Base-by-base conservation (phyloP, 2,888 invertebrate species). In the Cephalotes varians region DNA sequence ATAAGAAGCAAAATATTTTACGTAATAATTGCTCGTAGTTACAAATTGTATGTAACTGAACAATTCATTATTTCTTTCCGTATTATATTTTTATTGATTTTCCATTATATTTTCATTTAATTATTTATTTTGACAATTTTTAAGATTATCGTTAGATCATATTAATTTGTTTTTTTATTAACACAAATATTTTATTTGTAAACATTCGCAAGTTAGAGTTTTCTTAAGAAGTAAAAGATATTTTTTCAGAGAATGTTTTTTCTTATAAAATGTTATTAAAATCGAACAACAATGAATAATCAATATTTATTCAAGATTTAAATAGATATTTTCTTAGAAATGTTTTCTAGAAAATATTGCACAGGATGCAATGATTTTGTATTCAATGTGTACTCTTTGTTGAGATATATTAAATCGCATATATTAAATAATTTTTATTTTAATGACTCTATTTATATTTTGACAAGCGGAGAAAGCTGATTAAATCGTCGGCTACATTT, bases 1-100 rank as follows among this genome's bases (percentile, higher is more conserved):
- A 77, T 44, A 69, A 69, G 18, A 18, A 67, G 54, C 4, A 69
- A 77, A 77, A 56, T 56, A 69, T 69, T 34, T 10, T 12, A 25
- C 44, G 31, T 54, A 44, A 65, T 2, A 7, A 4, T 64, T 15
- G 12, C 2, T 31, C 4, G 12, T 25, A 9, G 18, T 21, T 49
- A 31, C 10, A 18, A 72, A 21, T 1, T 1, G 28, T 64, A 51
- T 12, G 0, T 40, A 65, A 76, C 37, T 51, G n/a, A 51, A n/a
- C 15, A 15, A 5, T 28, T 56, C 2, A 51, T 60, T 40, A 58
- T 60, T 60, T 60, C 18, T 21, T 3, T 3, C 0, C 18, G n/a
- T 31, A 15, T 44, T 28, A 54, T 58, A 58, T 44, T n/a, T 44
- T 21, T 3, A 7, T 40, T 44, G 1, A 37, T n/a, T 0, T 21